Percentiles rank a stretch among this genome's conserved stretches.
These are phyloP conservation scores for Caenorhabditis parvicauda DNA, from an alignment of 2,888 invertebrate species.

Conservation along the genomic window DNA sequence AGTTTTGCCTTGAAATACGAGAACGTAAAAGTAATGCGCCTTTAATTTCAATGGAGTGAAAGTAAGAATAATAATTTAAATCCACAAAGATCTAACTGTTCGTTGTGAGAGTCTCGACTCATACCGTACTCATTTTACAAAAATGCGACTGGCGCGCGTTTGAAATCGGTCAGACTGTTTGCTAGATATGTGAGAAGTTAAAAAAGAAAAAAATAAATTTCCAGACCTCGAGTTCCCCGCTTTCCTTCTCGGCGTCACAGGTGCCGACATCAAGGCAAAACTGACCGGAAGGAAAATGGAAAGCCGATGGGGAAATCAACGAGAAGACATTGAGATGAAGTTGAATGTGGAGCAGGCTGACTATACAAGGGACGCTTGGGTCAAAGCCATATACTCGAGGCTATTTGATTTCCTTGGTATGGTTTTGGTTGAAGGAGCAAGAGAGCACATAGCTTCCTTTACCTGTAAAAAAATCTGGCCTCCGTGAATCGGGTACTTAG, in stretches of 20 bases:
- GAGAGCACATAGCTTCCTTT: too few relatives aligned
- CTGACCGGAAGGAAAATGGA: slow-evolving; percentile 72
- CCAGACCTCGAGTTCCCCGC: slow-evolving; percentile 71
- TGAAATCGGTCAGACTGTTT: too few relatives aligned
- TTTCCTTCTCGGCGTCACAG: slow-evolving; percentile 69
- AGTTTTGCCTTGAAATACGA: too few relatives aligned
- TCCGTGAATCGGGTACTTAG: too few relatives aligned
- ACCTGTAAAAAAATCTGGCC: too few relatives aligned
- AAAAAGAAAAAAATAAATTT: slow-evolving; percentile 6
- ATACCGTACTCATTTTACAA: too few relatives aligned
- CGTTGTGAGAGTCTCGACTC: too few relatives aligned
- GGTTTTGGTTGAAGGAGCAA: slow-evolving; percentile 1
- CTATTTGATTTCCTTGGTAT: slow-evolving; percentile 71
- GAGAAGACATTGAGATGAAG: slow-evolving; percentile 72
- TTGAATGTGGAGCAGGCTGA: slow-evolving; percentile 72
- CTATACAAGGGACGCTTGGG: slow-evolving; percentile 71
- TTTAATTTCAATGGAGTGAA: too few relatives aligned
- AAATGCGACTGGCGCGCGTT: too few relatives aligned
- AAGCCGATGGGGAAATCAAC: slow-evolving; percentile 71
- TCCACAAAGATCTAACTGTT: background rate
- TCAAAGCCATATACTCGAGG: slow-evolving; percentile 71
- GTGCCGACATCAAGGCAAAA: slow-evolving; percentile 69
- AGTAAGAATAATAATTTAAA: background rate
- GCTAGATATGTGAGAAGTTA: too few relatives aligned
- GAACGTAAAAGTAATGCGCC: too few relatives aligned